Evolutionary conservation across 2,888 invertebrate species (phyloP), one percentile per base, ranked within the genome.

Genomic region (Capitulum mitella): DNA sequence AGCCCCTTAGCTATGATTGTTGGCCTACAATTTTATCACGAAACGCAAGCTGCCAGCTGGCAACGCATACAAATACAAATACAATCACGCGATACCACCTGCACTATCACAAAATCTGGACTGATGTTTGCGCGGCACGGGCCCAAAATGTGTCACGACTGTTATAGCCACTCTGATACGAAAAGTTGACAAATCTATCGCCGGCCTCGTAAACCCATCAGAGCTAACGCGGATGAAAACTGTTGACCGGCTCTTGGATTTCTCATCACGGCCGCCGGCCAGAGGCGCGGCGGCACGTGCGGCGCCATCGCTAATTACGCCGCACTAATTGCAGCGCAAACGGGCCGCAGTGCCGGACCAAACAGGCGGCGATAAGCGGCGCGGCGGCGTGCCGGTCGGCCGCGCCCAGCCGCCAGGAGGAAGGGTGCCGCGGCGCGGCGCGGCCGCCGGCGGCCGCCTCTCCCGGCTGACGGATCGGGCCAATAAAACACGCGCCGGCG

Each of bases 401-500:
- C 43, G 12, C 12, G 43, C 43, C 43, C 6, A 12, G 51, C 51
- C 51, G 51, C 12, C 12, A 3, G 3, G 19, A 3, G 51, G 12
- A 51, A 3, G 51, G 51, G 22, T 51, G 51, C 3, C 51, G 43
- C 43, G 43, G 43, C 43, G 6, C 43, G 43, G 43, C 43, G 6
- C 43, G 12, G 43, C 12, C 58, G n/a, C 64, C 1, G 19, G 1
- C 32, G 34, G 34, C 34, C 34, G 19, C 64, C 3, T 64, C 64
- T 34, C 64, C 26, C 6, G 10, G 26, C 70, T 70, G 70, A 70
- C 70, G 40, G 70, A 70, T 70, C 70, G 40, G 29, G 8, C 70
- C 70, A 70, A 70, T 70, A 70, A 70, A 70, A 70, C 70, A 70
- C 70, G 70, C 37, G 40, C 40, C 40, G 70, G 70, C 40, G 29